These are phyloP conservation scores for Rhopalosiphum nymphaeae DNA, from an alignment of 2,888 invertebrate species.

Conservation along the genomic window DNA sequence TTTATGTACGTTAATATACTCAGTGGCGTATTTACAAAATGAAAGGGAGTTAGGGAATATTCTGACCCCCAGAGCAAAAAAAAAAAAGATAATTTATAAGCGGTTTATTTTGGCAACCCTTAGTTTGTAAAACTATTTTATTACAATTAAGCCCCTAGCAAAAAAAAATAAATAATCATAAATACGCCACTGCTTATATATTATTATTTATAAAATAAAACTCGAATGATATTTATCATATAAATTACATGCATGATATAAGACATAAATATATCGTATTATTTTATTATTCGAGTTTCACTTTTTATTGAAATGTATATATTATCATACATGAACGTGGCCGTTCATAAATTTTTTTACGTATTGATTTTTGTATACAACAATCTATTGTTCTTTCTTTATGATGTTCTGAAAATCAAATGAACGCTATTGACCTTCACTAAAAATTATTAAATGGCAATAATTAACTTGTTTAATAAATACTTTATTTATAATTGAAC, in stretches of 20 bases:
- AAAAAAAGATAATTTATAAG: neutral
- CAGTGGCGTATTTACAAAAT: neutral
- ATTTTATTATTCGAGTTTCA: neutral
- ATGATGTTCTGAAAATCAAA: neutral
- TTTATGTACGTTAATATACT: conserved; percentile 14
- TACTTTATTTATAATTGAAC: neutral
- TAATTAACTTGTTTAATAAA: neutral
- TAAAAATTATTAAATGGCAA: neutral
- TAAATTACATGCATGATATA: neutral
- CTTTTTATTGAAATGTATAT: neutral
- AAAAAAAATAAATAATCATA: conserved; percentile 6
- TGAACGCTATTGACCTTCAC: neutral
- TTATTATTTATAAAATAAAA: conserved; percentile 11
- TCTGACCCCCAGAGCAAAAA: neutral
- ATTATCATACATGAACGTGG: too few species aligned
- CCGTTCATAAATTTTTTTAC: neutral
- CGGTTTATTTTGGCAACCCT: conserved; percentile 13
- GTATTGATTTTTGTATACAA: neutral
- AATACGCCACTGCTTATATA: neutral
- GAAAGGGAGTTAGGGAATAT: neutral
- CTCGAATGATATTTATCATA: neutral
- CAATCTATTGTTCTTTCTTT: neutral
- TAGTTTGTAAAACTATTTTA: conserved; percentile 26
- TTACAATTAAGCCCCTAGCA: conserved; percentile 11
- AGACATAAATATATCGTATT: too few species aligned